These are phyloP conservation scores for Hirtodrosophila histrioides DNA, from an alignment of 2,888 invertebrate species.

Conservation along the genomic window DNA sequence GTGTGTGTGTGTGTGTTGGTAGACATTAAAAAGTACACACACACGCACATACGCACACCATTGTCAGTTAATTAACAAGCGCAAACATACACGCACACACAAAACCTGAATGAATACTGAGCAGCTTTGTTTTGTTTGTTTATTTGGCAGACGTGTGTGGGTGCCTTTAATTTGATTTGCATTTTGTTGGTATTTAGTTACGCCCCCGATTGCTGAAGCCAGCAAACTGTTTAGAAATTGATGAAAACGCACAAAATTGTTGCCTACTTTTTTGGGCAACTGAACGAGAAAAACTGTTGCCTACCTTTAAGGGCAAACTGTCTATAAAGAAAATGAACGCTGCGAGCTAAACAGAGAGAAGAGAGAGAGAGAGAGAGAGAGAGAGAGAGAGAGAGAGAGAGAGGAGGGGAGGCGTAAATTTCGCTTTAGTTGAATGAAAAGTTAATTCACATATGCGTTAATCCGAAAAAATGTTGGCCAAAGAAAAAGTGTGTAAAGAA, in stretches of 20 bases:
- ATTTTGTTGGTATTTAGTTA: constrained; percentile 32
- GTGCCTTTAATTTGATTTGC: constrained; percentile 65
- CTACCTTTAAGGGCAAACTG: too few relatives aligned
- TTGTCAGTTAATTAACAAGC: constrained; percentile 75
- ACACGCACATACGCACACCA: constrained; percentile 28
- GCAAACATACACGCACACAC: constrained; percentile 43
- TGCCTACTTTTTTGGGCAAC: constrained; percentile 42
- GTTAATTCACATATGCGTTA: too few relatives aligned
- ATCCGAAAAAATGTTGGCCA: too few relatives aligned
- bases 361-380: too few relatives aligned
- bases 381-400: too few relatives aligned
- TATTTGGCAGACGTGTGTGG: constrained; percentile 27
- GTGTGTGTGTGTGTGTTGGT: constrained; percentile 21
- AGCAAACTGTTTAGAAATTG: constrained; percentile 8
- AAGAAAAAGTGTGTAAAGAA: too few relatives aligned
- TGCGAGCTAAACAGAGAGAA: too few relatives aligned
- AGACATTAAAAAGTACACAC: constrained; percentile 58
- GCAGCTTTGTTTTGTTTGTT: constrained; percentile 38
- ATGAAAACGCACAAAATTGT: constrained; percentile 20
- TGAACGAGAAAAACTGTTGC: neutral
- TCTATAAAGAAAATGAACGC: too few relatives aligned
- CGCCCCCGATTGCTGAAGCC: constrained; percentile 6
- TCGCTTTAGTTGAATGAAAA: too few relatives aligned
- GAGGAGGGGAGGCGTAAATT: too few relatives aligned
- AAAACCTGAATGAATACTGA: constrained; percentile 6